Base-by-base conservation (phyloP, 2,113 vertebrate species). In the Petrocephalus microphthalmus region DNA sequence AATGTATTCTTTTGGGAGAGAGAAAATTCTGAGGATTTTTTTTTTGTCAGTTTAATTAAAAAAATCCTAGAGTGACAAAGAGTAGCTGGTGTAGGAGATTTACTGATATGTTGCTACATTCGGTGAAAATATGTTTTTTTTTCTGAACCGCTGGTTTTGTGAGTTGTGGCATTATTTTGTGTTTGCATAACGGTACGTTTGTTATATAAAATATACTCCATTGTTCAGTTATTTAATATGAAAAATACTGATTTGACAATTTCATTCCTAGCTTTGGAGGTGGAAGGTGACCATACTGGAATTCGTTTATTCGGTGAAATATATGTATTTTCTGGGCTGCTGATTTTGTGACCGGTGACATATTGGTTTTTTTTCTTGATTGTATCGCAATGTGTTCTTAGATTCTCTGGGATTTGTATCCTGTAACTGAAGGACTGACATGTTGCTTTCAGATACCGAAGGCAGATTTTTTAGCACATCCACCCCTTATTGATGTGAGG, bases 311-410 rank as follows among this genome's bases (percentile, higher is more conserved):
- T 83, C 81, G 49, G 81, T 49, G 47, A 83, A 83, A 22, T 19
- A 45, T 84, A 10, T 84, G 81, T 84, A 84, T 84, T 84, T 83
- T 84, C 81, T 84, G 20, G 17, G 22, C 81, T 84, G 45, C 47
- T 84, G 81, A 51, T 84, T 84, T 84, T 84, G 22, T 49, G 81
- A 71, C 67, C 1, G 33, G 67, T 19, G 29, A 51, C 42, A 82
- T 82, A 82, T 84, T 51, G 20, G 49, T 84, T 51, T 84, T 42
- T 42, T 42, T 42, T 42, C 1, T 37, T 22, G 37, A 7, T 84
- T 10, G 45, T 42, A 42, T 84, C 19, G 81, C 81, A 83, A 22
- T 84, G 37, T 51, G 22, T 51, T 84, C 51, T 37, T 51, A 15
- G 81, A 7, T n/a, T 7, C 49, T 15, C n/a, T 1, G 7, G 22